These are phyloP conservation scores for Kryphioiulus occultus DNA, from an alignment of 2,888 invertebrate species.

Conservation along the genomic window DNA sequence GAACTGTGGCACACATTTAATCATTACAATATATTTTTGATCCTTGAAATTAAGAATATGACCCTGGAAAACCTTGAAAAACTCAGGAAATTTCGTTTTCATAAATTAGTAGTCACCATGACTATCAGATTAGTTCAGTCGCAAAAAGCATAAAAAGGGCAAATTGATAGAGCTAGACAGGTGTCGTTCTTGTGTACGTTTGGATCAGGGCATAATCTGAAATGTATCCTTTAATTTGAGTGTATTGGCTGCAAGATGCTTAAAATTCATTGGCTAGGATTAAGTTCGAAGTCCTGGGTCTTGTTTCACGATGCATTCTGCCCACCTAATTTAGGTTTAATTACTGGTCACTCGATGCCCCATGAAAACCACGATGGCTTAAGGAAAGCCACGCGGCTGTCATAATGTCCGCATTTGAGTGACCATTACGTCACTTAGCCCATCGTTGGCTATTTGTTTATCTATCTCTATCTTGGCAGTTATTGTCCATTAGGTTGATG, in stretches of 20 bases:
- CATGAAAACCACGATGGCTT: slow-evolving; percentile 27
- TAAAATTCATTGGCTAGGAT: not conserved
- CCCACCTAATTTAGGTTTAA: slow-evolving; percentile 15
- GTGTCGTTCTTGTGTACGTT: too few species aligned
- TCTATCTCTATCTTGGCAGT: not conserved
- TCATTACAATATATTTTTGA: too few species aligned
- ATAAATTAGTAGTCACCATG: too few species aligned
- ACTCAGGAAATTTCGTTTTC: too few species aligned
- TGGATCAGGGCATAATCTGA: too few species aligned
- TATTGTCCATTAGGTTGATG: slow-evolving; percentile 21
- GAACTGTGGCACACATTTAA: too few species aligned
- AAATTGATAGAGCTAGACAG: too few species aligned
- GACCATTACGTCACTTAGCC: not conserved
- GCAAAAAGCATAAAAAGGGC: too few species aligned
- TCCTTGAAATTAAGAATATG: too few species aligned
- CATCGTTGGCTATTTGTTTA: not conserved
- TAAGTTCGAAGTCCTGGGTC: not conserved
- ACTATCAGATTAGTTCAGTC: too few species aligned
- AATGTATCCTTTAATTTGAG: too few species aligned
- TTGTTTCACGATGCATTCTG: not conserved
- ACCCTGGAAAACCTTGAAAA: too few species aligned
- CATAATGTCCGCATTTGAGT: not conserved
- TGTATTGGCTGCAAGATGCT: not conserved
- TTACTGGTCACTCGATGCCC: slow-evolving; percentile 19
- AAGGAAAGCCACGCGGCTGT: not conserved